Conservation (phyloP, 2,113 vertebrate species). For the Sapajus apella region DNA sequence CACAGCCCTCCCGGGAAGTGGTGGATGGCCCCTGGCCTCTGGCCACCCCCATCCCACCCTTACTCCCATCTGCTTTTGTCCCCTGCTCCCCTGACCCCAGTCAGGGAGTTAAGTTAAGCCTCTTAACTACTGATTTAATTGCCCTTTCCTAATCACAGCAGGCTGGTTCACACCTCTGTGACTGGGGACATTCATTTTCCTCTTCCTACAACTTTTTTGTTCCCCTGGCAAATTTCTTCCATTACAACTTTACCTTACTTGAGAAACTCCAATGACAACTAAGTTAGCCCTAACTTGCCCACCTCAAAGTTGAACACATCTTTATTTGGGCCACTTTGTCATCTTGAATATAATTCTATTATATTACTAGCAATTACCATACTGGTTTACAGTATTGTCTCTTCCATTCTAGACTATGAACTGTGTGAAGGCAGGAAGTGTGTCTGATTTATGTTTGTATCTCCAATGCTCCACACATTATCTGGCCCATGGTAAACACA, state of each 20-base stretch:
- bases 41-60: rapidly evolving
- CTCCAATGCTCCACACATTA: background rate
- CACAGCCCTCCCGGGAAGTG: background rate
- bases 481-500: background rate
- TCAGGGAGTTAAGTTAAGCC: no score
- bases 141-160: background rate
- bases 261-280: background rate
- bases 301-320: background rate
- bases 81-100: rapidly evolving
- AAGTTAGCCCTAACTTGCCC: background rate
- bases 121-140: background rate
- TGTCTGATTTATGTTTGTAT: background rate
- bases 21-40: background rate
- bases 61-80: background rate
- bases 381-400: background rate
- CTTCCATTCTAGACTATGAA: background rate
- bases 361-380: background rate
- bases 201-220: background rate
- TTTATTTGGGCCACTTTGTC: background rate
- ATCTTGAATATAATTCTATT: background rate
- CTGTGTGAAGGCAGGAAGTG: background rate
- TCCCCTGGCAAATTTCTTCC: background rate
- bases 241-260: background rate
- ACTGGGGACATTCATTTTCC: background rate
- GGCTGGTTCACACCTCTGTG: background rate